Base-by-base conservation (phyloP, 2,113 vertebrate species). In the Caloenas nicobarica region DNA sequence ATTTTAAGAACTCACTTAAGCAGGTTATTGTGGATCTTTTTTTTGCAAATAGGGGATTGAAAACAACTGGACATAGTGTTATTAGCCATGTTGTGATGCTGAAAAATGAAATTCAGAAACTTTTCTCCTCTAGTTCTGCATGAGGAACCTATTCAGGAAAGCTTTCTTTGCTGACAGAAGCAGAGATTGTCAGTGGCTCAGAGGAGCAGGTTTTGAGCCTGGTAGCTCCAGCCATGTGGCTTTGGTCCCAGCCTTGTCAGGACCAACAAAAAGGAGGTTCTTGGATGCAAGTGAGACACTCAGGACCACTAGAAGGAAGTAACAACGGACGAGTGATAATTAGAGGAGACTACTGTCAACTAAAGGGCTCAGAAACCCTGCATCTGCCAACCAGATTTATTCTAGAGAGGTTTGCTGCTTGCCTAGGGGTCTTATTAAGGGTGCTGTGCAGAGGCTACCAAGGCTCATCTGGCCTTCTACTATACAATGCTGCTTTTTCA, bases 341-440 rank as follows among this genome's bases (percentile, higher is more conserved):
- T 3, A 82, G 25, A 83, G 50, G n/a, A 60, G 4, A 44, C 10
- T 79, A 26, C 31, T 60, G 50, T 70, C 29, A 26, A 28, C 11
- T 26, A 34, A 12, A 48, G 36, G 11, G 6, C 2, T 58, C 71
- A 78, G 54, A 64, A 82, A 23, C 36, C 60, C 14, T 3, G 0
- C 26, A 60, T 16, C 50, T 87, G 29, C 26, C 3, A 1, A 50
- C 9, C 7, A 64, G 31, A 44, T 28, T 57, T 46, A 61, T 86
- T 57, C 51, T 69, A 34, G 10, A 51, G n/a, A 69, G 14, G 16
- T 44, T 42, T 87, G 19, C 38, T 54, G 50, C 24, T 69, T 92
- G 6, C 23, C 76, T 60, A 23, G 14, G 24, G 6, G 23, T 74
- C 18, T 65, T 0, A 0, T 25, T 50, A 28, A 70, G 38, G 61